Evolutionary conservation across 2,797 vertebrate species (phyloP), one percentile per base, ranked within the genome.

Genomic region (Scolopax rusticola): DNA sequence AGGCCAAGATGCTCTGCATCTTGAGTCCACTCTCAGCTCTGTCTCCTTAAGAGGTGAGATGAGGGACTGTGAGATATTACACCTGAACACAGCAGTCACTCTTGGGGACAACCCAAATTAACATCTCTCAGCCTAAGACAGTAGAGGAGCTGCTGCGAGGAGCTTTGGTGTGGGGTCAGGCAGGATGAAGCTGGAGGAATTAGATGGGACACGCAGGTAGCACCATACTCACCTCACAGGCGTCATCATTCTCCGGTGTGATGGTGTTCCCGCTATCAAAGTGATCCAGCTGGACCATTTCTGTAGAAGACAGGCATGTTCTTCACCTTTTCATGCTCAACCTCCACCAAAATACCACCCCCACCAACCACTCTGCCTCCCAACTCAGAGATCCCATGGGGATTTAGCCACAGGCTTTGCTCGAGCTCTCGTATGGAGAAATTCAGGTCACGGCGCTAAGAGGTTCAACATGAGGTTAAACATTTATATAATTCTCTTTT

Each of bases 251-350:
- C 75, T 99, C 99, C 0, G 98, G 97, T 0, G 98, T 98, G 50
- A 98, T 94, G 11, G 98, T 97, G 71, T 98, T 98, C 53, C 94
- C 98, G 2, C 97, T 90, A 8, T 99, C 98, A 0, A 98, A 98
- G 86, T 99, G 98, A 94, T 99, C 98, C 84, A 99, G 97, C 84
- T 99, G 99, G 32, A 97, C 99, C 95, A 99, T 99, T 93, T 99
- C 99, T 99, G 98, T 67, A 83, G 96, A 85, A 38, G 76, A 33
- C 45, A 94, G 74, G 30, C 51, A 67, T 32, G 48, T 21, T 38
- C 74, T 74, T 56, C 54, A 56, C 36, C 67, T 80, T 48, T 45
- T 63, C 92, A 70, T 48, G 21, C 63, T 89, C 30, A 11, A 30
- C 9, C 33, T n/a, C 25, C 53, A 41, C 33, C 61, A 41, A 75